phyloP scores from a whole-genome alignment of 2,888 invertebrate genomes.

The Oscheius sp. region DNA sequence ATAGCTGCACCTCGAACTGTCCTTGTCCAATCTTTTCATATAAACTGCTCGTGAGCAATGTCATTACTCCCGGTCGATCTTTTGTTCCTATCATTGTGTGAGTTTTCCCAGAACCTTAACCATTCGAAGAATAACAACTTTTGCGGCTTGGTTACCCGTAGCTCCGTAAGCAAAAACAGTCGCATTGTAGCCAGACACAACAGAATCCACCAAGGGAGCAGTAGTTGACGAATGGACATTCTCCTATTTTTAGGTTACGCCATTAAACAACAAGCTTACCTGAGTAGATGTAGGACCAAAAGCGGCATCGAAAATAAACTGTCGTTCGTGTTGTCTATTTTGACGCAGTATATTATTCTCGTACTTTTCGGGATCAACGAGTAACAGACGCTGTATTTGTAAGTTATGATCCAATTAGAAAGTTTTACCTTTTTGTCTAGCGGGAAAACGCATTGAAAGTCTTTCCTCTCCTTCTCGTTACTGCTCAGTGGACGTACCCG shows the following conservation, averaged over 20 bases:
- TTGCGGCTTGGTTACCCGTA: conserved; percentile 77
- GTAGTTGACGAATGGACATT: conserved; percentile 89
- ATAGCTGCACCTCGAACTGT: conserved; percentile 81
- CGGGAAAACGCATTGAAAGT: conserved; percentile 82
- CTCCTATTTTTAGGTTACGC: conserved; percentile 76
- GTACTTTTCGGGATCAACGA: conserved; percentile 80
- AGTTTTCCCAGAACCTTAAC: conserved; percentile 87
- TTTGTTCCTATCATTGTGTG: conserved; percentile 86
- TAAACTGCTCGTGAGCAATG: conserved; percentile 85
- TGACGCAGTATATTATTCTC: conserved; percentile 80
- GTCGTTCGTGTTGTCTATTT: conserved; percentile 82
- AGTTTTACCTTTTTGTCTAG: conserved; percentile 82
- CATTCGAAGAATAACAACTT: not conserved
- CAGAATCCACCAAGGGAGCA: conserved; percentile 86
- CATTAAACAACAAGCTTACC: conserved; percentile 76
- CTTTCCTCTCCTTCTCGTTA: conserved; percentile 79
- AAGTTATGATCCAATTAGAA: not conserved
- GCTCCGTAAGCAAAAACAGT: conserved; percentile 96
- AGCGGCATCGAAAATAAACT: conserved; percentile 89
- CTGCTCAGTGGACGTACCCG: conserved; percentile 86
- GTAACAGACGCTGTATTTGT: conserved; percentile 79
- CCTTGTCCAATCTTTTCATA: conserved; percentile 78
- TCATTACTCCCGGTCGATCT: conserved; percentile 86
- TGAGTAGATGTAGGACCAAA: conserved; percentile 89
- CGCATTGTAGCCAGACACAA: conserved; percentile 88